Evolutionary conservation across 2,113 vertebrate species (phyloP).

Genomic region (Gopherus flavomarginatus): DNA sequence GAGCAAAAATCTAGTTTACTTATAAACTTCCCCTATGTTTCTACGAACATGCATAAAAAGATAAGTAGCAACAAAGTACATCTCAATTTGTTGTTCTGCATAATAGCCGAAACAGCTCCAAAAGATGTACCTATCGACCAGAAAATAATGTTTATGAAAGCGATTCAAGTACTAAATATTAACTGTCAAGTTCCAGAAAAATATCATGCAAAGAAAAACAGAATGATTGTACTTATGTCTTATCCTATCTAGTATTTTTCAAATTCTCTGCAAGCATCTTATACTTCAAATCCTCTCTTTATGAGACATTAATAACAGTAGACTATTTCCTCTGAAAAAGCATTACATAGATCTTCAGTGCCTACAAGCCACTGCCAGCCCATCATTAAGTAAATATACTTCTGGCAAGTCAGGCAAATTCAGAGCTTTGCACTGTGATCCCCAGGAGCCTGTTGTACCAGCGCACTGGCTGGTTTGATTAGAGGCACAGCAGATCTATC

Average conservation of each 20-base stretch:
- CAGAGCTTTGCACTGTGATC: slow-evolving; percentile 22
- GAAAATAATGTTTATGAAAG: neutral
- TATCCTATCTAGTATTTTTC: neutral
- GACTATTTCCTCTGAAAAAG: neutral
- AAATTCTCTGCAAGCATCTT: neutral
- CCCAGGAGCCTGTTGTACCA: neutral
- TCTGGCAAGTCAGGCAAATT: neutral
- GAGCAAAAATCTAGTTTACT: neutral
- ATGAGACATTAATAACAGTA: neutral
- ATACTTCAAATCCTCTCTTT: neutral
- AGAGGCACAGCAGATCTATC: neutral
- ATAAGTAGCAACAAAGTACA: neutral
- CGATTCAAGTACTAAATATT: neutral
- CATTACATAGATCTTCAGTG: neutral
- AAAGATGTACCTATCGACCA: neutral
- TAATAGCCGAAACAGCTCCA: neutral
- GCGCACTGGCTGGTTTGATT: neutral
- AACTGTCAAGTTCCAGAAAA: neutral
- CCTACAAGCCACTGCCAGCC: neutral
- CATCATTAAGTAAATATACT: slow-evolving; percentile 6
- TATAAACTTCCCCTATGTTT: neutral
- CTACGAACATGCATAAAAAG: neutral
- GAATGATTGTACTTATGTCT: neutral
- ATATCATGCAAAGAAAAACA: neutral
- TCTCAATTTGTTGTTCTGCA: no score